Conservation (phyloP, 2,113 vertebrate species). For the Pimephales promelas region DNA sequence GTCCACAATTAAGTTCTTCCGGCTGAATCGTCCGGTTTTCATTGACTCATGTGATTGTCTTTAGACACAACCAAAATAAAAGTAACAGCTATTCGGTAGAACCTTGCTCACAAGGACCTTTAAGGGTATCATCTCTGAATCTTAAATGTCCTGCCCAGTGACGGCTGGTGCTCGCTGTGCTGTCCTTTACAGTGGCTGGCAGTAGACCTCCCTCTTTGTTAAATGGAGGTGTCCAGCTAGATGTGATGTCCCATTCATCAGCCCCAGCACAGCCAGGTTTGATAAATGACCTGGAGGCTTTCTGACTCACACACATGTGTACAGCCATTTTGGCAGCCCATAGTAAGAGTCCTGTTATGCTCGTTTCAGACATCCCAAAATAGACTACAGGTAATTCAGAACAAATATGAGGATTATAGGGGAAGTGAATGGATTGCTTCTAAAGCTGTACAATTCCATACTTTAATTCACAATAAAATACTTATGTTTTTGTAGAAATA, state of each 20-base stretch:
- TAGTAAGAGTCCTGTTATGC: background rate
- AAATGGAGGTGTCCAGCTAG: slow-evolving; percentile 39
- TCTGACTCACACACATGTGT: slow-evolving; percentile 12
- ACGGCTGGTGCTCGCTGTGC: background rate
- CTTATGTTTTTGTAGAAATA: background rate
- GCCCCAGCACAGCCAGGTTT: slow-evolving; percentile 25
- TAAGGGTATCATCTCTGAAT: slow-evolving; percentile 15
- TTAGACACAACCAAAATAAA: background rate
- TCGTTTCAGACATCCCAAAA: background rate
- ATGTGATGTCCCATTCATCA: slow-evolving; percentile 45
- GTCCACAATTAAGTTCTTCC: slow-evolving; percentile 17
- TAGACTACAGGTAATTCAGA: background rate
- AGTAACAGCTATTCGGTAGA: background rate
- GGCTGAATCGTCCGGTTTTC: background rate
- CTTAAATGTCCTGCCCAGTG: slow-evolving; percentile 25
- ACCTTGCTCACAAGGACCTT: slow-evolving; percentile 5
- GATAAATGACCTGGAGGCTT: slow-evolving; percentile 43
- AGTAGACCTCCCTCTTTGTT: slow-evolving; percentile 44
- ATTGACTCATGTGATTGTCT: slow-evolving; percentile 1
- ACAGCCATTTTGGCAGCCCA: slow-evolving; percentile 1
- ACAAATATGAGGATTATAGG: background rate
- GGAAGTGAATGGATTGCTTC: background rate
- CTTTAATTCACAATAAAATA: background rate
- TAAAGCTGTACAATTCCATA: background rate
- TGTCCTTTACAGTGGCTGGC: slow-evolving; percentile 42